Base-by-base conservation (phyloP, 2,888 invertebrate genomes). In the Eupithecia subfuscata region DNA sequence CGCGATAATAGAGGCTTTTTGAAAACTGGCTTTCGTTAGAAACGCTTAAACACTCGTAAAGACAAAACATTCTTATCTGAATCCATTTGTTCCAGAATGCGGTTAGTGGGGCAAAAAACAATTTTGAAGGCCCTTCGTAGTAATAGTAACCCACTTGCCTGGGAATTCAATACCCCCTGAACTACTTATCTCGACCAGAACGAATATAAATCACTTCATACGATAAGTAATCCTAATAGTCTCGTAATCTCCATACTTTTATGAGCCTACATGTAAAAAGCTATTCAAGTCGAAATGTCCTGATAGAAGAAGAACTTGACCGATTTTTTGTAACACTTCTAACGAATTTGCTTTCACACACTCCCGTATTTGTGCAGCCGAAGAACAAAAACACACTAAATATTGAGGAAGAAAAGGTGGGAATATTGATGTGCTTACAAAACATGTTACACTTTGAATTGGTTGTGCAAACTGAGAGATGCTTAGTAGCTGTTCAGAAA, bases 101-200 rank as follows among this genome's bases (percentile, higher is more conserved):
- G 93, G 94, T 93, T 91, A 94, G 85, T 91, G 83, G 92, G 83
- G 84, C 92, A 91, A 90, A 93, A 92, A 92, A 90, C 84, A 84
- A 86, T 87, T 87, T 82, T 82, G 82, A 87, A 87, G 86, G 86
- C 83, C 87, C 87, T 86, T 86, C 86, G 83, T 86, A 87, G 89
- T 88, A 88, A 87, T 89, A 89, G 88, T 92, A 89, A 90, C 91
- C 91, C 88, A 91, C 87, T 90, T 90, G 88, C 87, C 84, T 85
- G 85, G 84, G 86, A 85, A 85, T 81, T 79, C 82, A 92, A 93
- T 93, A 92, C 88, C 91, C 91, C 88, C 88, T 92, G 91, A 92
- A 90, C 92, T 85, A 83, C 82, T 89, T 90, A 90, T 91, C 91
- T 79, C 81, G 83, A 80, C 87, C 85, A 80, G 81, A 79, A 81